Evolutionary conservation across 2,113 vertebrate species (phyloP).

Genomic region (Lagopus muta): DNA sequence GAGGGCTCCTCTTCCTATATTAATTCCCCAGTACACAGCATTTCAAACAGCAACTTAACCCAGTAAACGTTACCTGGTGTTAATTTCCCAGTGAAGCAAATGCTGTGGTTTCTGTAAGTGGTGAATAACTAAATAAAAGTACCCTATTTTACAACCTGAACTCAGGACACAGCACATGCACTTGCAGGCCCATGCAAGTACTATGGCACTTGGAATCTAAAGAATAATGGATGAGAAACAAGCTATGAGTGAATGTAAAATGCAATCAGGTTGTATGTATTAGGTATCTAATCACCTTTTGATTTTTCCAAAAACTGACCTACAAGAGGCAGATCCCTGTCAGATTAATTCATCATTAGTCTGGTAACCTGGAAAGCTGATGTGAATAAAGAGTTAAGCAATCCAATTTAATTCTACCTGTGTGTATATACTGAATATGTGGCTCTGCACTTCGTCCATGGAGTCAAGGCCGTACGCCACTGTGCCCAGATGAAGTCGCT

Average conservation of each 20-base stretch:
- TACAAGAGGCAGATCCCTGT: neutral
- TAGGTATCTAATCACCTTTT: neutral
- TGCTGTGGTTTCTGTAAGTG: neutral
- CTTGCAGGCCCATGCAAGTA: accelerated
- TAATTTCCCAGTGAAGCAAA: neutral
- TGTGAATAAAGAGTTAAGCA: neutral
- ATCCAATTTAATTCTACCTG: slow-evolving; percentile 81
- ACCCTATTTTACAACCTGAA: neutral
- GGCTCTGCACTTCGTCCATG: slow-evolving; percentile 98
- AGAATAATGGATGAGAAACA: neutral
- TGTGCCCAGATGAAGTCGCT: slow-evolving; percentile 93
- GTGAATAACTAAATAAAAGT: neutral
- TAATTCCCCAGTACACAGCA: neutral
- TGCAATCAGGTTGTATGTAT: neutral
- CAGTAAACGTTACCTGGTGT: neutral
- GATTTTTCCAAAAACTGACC: neutral
- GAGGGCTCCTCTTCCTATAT: neutral
- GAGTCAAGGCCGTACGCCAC: slow-evolving; percentile 97
- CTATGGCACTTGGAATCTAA: neutral
- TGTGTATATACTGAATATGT: slow-evolving; percentile 95
- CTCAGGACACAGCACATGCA: neutral
- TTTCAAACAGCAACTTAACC: neutral
- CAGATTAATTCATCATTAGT: neutral
- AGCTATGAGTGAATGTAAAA: neutral
- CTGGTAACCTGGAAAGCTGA: accelerated